phyloP scores from a whole-genome alignment of 2,888 invertebrate species.

The Salticus scenicus region DNA sequence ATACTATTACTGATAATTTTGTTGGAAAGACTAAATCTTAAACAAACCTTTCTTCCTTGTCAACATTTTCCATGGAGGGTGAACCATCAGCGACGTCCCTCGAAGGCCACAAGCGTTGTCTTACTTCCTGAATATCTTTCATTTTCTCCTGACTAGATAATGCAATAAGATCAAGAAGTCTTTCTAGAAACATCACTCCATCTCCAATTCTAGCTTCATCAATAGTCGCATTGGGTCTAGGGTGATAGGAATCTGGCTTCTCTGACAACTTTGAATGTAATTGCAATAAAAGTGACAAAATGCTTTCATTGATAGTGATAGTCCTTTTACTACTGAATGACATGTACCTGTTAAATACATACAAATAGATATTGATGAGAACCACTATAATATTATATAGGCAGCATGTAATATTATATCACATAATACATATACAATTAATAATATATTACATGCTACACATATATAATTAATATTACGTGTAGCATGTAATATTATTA shows the following conservation, averaged over 20 bases:
- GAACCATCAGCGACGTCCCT: slow-evolving; percentile 16
- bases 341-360: slow-evolving; percentile 10
- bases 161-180: slow-evolving; percentile 80
- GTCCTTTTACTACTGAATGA: slow-evolving; percentile 42
- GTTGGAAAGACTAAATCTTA: too few relatives aligned
- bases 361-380: neutral
- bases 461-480: too few relatives aligned
- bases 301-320: slow-evolving; percentile 79
- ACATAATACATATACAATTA: neutral
- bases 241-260: slow-evolving; percentile 84
- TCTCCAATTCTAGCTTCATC: slow-evolving; percentile 82
- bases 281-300: slow-evolving; percentile 90
- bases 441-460: too few relatives aligned
- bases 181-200: slow-evolving; percentile 90
- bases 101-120: slow-evolving; percentile 85
- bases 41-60: slow-evolving; percentile 83
- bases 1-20: too few relatives aligned
- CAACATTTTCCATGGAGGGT: slow-evolving; percentile 80
- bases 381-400: neutral
- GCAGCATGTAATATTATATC: neutral
- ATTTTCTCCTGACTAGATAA: slow-evolving; percentile 25
- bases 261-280: slow-evolving; percentile 92
- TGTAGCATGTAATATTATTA: too few relatives aligned
- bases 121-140: slow-evolving; percentile 81
- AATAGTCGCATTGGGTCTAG: slow-evolving; percentile 72